These are phyloP conservation scores for Heterodera filipjevi DNA, from an alignment of 2,888 invertebrate genomes.

Conservation along the genomic window DNA sequence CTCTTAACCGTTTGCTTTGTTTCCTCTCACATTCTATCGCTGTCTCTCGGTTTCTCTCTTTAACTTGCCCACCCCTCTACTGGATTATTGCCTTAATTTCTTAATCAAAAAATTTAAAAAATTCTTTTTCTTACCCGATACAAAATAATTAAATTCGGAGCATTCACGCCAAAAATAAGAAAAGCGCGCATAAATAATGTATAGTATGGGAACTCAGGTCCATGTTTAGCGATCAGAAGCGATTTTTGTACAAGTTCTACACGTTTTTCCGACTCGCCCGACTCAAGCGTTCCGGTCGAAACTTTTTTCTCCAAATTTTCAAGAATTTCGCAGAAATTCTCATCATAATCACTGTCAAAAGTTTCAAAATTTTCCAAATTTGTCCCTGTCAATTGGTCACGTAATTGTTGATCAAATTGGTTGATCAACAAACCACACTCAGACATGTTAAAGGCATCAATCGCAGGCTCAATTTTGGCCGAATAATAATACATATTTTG, in stretches of 20 bases:
- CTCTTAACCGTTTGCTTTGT: too few relatives aligned
- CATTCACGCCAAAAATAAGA: background rate
- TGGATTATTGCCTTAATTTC: background rate
- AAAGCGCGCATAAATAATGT: background rate
- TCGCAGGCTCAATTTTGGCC: background rate
- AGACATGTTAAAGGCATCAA: background rate
- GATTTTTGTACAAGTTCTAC: background rate
- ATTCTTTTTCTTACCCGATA: background rate
- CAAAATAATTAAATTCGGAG: background rate
- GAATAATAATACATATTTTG: background rate
- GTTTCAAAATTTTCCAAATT: background rate
- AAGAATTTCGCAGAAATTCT: background rate
- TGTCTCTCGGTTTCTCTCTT: too few relatives aligned
- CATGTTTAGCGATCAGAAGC: background rate
- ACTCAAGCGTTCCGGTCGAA: background rate
- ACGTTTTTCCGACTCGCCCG: background rate
- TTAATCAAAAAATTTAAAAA: background rate
- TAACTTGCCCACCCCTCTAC: too few relatives aligned
- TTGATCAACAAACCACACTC: background rate
- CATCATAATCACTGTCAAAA: background rate
- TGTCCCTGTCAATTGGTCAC: background rate
- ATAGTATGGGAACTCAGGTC: background rate
- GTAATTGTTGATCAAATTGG: background rate
- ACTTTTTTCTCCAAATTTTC: background rate
- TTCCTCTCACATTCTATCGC: too few relatives aligned